A percentile compares a stretch with the other conserved stretches of the same genome.
These are phyloP conservation scores for Cyclina sinensis DNA, from an alignment of 1,140 invertebrate genomes.

Conservation along the genomic window DNA sequence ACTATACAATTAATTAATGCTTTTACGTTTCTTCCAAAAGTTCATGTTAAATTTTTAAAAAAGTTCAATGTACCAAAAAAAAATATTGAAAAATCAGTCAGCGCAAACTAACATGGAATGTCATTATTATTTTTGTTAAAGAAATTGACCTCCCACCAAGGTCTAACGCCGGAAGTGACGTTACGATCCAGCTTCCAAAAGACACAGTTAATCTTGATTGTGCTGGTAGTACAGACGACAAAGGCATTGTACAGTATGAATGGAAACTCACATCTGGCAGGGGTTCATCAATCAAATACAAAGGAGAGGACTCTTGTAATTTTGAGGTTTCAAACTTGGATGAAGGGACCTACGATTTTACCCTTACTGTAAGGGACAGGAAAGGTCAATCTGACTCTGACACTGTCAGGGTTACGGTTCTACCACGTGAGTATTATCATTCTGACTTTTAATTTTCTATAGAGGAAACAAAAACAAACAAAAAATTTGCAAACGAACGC, in stretches of 20 bases:
- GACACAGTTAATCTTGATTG: slow-evolving; percentile 37
- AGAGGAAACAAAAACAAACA: too few relatives aligned
- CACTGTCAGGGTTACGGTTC: slow-evolving; percentile 13
- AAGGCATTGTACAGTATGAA: slow-evolving; percentile 30
- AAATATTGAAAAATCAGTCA: too few relatives aligned
- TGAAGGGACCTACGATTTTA: slow-evolving; percentile 49
- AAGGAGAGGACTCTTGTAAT: not conserved
- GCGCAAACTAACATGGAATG: too few relatives aligned
- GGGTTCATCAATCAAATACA: not conserved
- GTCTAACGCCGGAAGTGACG: slow-evolving; percentile 36
- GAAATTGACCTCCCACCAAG: slow-evolving; percentile 48
- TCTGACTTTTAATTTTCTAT: too few relatives aligned
- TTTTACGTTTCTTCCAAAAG: too few relatives aligned
- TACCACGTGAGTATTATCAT: slow-evolving; percentile 33
- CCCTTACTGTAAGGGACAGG: slow-evolving; percentile 41
- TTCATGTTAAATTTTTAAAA: too few relatives aligned
- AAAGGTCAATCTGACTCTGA: slow-evolving; percentile 50
- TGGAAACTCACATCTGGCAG: slow-evolving; percentile 15
- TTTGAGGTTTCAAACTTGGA: slow-evolving; percentile 17
- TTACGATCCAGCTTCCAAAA: slow-evolving; percentile 20
- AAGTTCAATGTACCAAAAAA: too few relatives aligned
- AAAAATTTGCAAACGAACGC: too few relatives aligned
- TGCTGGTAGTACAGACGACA: slow-evolving; percentile 35
- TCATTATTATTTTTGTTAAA: too few relatives aligned
- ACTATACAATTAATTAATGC: too few relatives aligned